Conservation (phyloP, 2,797 vertebrate genomes). For the Melanotaenia trifasciata region DNA sequence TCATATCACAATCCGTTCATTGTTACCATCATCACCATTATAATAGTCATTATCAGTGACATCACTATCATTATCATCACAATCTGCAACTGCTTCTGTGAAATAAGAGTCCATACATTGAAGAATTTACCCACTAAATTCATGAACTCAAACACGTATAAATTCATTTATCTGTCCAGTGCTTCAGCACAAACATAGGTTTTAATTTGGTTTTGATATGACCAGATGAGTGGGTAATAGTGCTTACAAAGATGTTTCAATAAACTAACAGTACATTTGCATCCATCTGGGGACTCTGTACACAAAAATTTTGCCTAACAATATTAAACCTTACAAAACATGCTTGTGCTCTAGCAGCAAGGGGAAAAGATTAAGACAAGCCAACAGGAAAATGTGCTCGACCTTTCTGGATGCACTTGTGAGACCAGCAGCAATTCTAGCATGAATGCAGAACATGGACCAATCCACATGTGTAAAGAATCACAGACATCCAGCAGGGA, state of each 20-base stretch:
- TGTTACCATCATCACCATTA: constrained; percentile 25
- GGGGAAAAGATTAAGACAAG: constrained; percentile 28
- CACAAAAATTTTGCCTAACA: constrained; percentile 8
- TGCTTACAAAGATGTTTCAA: constrained; percentile 7
- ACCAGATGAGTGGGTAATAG: constrained; percentile 11
- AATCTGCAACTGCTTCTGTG: constrained; percentile 15
- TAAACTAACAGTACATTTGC: neutral
- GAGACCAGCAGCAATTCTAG: constrained; percentile 33
- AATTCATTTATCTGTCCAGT: neutral
- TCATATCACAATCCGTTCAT: constrained; percentile 18
- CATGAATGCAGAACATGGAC: constrained; percentile 13
- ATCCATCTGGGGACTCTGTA: constrained; percentile 1
- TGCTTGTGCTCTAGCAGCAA: constrained; percentile 10
- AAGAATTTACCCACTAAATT: constrained; percentile 1
- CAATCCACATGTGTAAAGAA: constrained; percentile 23
- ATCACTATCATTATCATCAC: constrained; percentile 34
- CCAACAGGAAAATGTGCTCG: constrained; percentile 19
- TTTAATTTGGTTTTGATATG: constrained; percentile 2
- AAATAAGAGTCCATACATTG: constrained; percentile 14
- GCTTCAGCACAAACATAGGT: neutral
- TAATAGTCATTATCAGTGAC: constrained; percentile 27
- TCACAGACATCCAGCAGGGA: constrained; percentile 24
- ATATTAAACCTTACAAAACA: constrained; percentile 8
- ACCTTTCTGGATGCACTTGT: constrained; percentile 26
- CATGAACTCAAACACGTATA: neutral